Evolutionary conservation across 1,140 invertebrate species (phyloP), one percentile per base, ranked within the genome.

Genomic region (Drosophila ananassae): DNA sequence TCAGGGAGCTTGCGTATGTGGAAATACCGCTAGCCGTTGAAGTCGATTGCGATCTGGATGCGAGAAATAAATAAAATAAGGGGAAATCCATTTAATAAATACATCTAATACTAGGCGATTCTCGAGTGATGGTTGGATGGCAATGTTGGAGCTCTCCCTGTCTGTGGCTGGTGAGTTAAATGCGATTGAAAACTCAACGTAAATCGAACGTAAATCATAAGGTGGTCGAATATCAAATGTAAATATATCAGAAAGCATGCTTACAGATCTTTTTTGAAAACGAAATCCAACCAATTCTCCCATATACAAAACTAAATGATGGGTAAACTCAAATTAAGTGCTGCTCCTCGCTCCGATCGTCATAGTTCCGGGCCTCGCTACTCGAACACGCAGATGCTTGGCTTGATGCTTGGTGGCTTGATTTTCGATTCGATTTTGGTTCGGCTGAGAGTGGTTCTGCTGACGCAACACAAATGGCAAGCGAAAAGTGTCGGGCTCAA

Each of bases 11-110:
- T 74, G 91, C 91, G 69, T 92, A 92, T 37, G 91, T 92, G 39
- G 91, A 92, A 58, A 92, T 91, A 73, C 91, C 91, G 53, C 91
- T 92, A 51, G 87, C 87, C 24, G 89, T 91, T 13, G 91, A 92
- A n/a, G 90, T 92, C 21, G 90, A 92, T 92, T 93, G 82, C 77
- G 93, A 90, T 73, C 93, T 92, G 44, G 39, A 8, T 13, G 17
- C 2, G 28, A 37, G 39, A 0, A 2, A 3, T 6, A 24, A 60
- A 41, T 30, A 0, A n/a, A 48, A 54, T 3, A 57, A 41, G 2
- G n/a, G 51, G 25, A 34, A 6, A n/a, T n/a, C 10, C 3, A 13
- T 28, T 28, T 28, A 28, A 28, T 28, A 28, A 6, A 28, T 5
- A 28, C 25, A 6, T 6, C 25, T 6, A 5, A 28, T 6, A 28